Evolutionary conservation across 2,113 vertebrate species (phyloP), one percentile per base, ranked within the genome.

Genomic region (Hippocampus mohnikei): DNA sequence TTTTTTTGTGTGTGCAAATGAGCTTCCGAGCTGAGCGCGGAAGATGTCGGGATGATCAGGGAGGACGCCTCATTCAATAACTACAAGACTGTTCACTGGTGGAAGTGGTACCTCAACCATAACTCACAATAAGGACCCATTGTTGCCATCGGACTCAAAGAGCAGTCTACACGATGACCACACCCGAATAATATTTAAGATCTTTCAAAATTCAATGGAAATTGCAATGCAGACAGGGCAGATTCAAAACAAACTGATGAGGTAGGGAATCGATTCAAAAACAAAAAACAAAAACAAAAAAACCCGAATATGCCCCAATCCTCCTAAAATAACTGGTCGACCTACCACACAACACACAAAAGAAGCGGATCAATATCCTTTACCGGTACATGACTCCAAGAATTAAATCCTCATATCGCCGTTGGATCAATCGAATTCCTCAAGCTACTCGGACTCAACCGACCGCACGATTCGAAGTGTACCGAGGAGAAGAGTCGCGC

Each of bases 401-500:
- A 7, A 50, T 53, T 21, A 53, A 53, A 53, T 53, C 52, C 52
- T 1, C 21, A 53, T 3, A 6, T 50, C 48, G 18, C 48, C 48
- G 48, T 50, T 23, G 52, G 52, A 23, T 55, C 52, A 23, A 23
- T 10, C n/a, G n/a, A 55, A 55, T 11, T 55, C 52, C 10, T 55
- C 25, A 5, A 11, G 25, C 27, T 27, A 29, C 2, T 41, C 11
- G 5, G 18, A 53, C 29, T 9, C 61, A 63, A 67, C 37, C 33
- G 25, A 41, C 56, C 50, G 21, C 60, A 59, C 66, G 60, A 16
- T 27, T 48, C 10, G 25, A 53, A 77, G 76, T 66, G 67, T 92
- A 93, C 92, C 92, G 89, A 74, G 81, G 80, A 80, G 88, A 81
- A 16, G 75, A 69, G 70, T 84, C 71, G 2, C 72, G 70, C 79